Evolutionary conservation across 2,113 vertebrate genomes (phyloP), one percentile per base, ranked within the genome.

Genomic region (Myrmecophaga tridactyla): DNA sequence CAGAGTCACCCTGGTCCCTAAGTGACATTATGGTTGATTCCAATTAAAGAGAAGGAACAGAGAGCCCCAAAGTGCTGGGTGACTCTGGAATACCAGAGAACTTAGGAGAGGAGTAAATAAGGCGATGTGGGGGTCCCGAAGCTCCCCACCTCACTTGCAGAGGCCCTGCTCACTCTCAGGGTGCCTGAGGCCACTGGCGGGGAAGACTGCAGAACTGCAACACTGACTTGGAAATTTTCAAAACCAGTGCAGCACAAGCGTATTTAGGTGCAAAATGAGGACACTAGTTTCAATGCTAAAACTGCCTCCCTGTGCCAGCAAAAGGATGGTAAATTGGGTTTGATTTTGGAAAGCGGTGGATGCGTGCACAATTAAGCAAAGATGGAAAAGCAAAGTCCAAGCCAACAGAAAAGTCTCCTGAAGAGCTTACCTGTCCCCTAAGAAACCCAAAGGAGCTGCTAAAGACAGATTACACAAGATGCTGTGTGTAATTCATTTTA

Each of bases 401-500:
- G 15, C 2, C 20, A 11, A 60, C 48, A 41, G 23, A 73, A n/a
- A 78, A 93, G 51, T 11, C 15, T 90, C 48, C 56, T 14, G 17
- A 65, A 60, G 56, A 78, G 48, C n/a, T 51, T 4, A 2, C 6
- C 25, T 58, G 34, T 60, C 41, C 58, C 34, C 62, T 29, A 75
- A 25, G 46, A 94, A 95, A 62, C 29, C 15, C 51, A 1, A 25
- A 65, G 75, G 53, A 75, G 2, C n/a, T 13, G 6, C 36, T 4
- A 17, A 60, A 88, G 0, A 39, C 25, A 51, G 11, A 51, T 63
- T 3, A 34, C 14, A 67, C 36, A 34, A 8, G 13, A 20, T 13
- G 34, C 17, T 0, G 1, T 23, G n/a, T 0, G 1, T 20, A 27
- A 80, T 6, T 56, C 25, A 27, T 58, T 76, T 25, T 5, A 62